Percentiles rank a stretch among this genome's conserved stretches.
Conservation (phyloP, 2,797 vertebrate species). For the Enteromius radiatus region DNA sequence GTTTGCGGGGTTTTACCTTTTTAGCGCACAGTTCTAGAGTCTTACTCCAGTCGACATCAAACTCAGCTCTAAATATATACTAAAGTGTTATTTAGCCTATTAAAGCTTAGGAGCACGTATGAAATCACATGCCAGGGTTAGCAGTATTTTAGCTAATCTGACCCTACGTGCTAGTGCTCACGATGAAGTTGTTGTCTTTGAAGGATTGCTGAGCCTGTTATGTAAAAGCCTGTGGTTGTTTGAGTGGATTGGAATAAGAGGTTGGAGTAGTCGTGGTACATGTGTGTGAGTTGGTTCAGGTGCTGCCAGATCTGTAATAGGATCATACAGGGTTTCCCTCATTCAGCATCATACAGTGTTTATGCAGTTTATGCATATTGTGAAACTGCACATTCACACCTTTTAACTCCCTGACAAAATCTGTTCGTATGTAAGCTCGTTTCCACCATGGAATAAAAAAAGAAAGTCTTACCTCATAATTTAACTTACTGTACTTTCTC, state of each 20-base stretch:
- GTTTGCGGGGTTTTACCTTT: not conserved
- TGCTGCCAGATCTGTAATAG: conserved; percentile 51
- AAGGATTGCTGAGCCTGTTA: conserved; percentile 42
- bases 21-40: not conserved
- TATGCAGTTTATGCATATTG: too few relatives aligned
- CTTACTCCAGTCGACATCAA: not conserved
- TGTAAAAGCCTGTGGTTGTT: conserved; percentile 48
- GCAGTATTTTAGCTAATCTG: conserved; percentile 31
- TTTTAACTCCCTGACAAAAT: not conserved
- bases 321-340: conserved; percentile 51
- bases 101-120: not conserved
- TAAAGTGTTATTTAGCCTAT: not conserved
- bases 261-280: conserved; percentile 15
- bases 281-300: conserved; percentile 42
- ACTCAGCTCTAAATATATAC: not conserved
- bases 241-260: conserved; percentile 45
- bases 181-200: conserved; percentile 35
- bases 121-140: conserved; percentile 1
- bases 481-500: too few relatives aligned
- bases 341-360: not conserved
- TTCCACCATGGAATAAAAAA: too few relatives aligned
- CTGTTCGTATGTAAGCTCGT: not conserved
- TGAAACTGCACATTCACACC: not conserved
- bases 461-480: not conserved
- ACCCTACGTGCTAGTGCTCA: conserved; percentile 27